A percentile compares a stretch with the other conserved stretches of the same genome.
Evolutionary conservation across 2,113 vertebrate genomes (phyloP).

Genomic region (Bos indicus): DNA sequence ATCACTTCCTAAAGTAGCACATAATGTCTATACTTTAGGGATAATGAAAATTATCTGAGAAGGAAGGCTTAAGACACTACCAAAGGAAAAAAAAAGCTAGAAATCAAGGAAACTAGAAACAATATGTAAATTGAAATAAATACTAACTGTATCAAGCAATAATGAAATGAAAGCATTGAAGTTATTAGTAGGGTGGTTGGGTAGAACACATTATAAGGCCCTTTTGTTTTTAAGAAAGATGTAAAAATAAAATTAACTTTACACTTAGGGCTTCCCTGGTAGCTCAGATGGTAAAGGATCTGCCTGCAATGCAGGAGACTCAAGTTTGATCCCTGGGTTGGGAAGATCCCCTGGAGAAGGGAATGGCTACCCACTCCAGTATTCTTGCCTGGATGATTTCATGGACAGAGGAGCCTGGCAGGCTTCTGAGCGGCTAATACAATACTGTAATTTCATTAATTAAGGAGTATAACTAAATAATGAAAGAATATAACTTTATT

Average conservation of each 20-base stretch:
- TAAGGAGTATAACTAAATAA: no score
- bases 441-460: no score
- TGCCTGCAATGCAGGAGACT: background rate
- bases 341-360: background rate
- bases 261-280: background rate
- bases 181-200: background rate
- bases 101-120: background rate
- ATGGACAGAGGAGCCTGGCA: background rate
- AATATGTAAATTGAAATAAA: background rate
- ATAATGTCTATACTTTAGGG: background rate
- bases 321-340: background rate
- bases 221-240: background rate
- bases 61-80: background rate
- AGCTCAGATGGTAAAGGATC: background rate
- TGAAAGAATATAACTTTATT: background rate
- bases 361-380: background rate
- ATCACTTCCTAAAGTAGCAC: background rate
- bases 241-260: background rate
- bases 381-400: background rate
- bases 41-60: background rate
- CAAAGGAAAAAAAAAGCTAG: background rate
- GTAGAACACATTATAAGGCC: background rate
- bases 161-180: background rate
- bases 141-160: background rate
- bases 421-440: background rate